Evolutionary conservation across 2,888 invertebrate genomes (phyloP), one percentile per base, ranked within the genome.

Genomic region (Orthonevra nobilis): DNA sequence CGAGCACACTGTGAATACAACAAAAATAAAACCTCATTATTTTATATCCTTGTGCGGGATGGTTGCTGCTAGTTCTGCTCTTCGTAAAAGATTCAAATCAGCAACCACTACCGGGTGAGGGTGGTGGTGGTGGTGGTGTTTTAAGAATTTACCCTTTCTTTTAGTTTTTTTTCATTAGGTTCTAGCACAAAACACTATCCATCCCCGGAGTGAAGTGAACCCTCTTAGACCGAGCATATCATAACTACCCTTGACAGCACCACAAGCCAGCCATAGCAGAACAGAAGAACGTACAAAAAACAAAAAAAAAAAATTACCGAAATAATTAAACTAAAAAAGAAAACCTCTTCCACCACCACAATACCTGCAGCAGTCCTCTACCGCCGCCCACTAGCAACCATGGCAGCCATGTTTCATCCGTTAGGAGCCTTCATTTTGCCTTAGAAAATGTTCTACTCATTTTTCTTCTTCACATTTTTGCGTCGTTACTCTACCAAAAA

Each of bases 391-490:
- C 52, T 38, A 28, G 30, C 42, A 52, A 40, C 46, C 6, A 60
- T 69, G 74, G 74, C 74, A 69, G 74, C 74, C 74, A 74, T 74
- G 54, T 69, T 74, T 69, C 60, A 46, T 40, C 40, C 19, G 34
- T 15, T 28, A 52, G 30, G 36, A 23, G 50, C 36, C 44, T 60
- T 66, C 58, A 60, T 66, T 60, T 74, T 74, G 38, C 32, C 38
- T 38, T 48, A 52, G 44, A 72, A 48, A 56, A 15, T 12, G 12
- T 32, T 64, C 48, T 30, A 5, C 48, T 61, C 36, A 48, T 46
- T 63, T 63, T 50, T 48, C 36, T 46, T 60, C 44, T 20, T 32
- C 17, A 46, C 46, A 46, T 46, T 46, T 61, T 38, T 40, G 19
- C n/a, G 12, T 32, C n/a, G n/a, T n/a, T n/a, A n/a, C n/a, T n/a